A percentile compares a stretch with the other conserved stretches of the same genome.
Conservation (phyloP, 2,797 vertebrate genomes). For the Danio tinwini region DNA sequence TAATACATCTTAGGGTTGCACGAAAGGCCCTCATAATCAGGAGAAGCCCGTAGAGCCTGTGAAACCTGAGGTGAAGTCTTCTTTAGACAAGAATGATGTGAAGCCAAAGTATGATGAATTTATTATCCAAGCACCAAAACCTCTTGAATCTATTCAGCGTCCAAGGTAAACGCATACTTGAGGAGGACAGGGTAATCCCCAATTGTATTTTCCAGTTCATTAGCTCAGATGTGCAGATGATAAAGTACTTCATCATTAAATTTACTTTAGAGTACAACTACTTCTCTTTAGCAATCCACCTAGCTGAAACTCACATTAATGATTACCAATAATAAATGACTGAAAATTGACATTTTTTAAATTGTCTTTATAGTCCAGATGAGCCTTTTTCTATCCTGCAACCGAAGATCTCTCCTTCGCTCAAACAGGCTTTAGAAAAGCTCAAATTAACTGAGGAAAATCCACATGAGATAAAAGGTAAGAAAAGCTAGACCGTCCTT, state of each 20-base stretch:
- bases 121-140: constrained; percentile 87
- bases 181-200: neutral
- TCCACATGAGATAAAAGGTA: constrained; percentile 82
- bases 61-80: constrained; percentile 91
- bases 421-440: constrained; percentile 95
- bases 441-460: constrained; percentile 87
- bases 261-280: neutral
- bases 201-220: constrained; percentile 2
- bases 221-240: constrained; percentile 4
- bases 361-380: constrained; percentile 81
- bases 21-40: constrained; percentile 92
- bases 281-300: constrained; percentile 3
- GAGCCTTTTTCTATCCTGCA: constrained; percentile 88
- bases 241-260: constrained; percentile 10
- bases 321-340: neutral
- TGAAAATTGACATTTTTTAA: constrained; percentile 34
- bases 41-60: constrained; percentile 95
- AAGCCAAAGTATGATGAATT: constrained; percentile 79
- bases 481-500: constrained; percentile 35
- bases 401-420: constrained; percentile 90
- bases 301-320: neutral
- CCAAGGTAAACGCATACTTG: constrained; percentile 81
- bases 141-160: constrained; percentile 87
- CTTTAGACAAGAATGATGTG: constrained; percentile 82
- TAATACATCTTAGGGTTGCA: constrained; percentile 85